These are phyloP conservation scores for Corythornis leucogaster DNA, from an alignment of 2,797 vertebrate genomes.

Conservation along the genomic window DNA sequence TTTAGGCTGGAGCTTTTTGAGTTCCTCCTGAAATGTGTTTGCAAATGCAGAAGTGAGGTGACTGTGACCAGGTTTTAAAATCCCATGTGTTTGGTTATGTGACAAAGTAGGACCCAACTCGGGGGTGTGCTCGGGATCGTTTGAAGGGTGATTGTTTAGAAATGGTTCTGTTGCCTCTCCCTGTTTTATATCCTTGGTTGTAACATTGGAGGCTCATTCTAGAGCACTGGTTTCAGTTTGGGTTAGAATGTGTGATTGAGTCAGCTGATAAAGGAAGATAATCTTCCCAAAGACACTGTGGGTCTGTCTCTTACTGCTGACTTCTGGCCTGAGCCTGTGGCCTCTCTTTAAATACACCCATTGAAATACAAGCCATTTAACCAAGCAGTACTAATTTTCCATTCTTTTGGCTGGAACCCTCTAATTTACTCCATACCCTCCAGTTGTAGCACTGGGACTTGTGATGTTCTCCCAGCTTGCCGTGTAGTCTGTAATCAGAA, in stretches of 20 bases:
- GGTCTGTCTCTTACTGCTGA: background rate
- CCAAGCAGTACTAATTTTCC: background rate
- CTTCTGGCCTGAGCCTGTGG: background rate
- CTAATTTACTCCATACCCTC: background rate
- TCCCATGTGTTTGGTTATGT: fast-evolving
- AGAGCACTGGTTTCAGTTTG: background rate
- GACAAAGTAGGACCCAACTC: background rate
- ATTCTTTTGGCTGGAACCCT: background rate
- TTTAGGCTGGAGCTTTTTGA: background rate
- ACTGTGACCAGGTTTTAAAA: background rate
- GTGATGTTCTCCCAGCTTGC: background rate
- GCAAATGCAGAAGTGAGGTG: background rate
- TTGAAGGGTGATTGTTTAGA: too few relatives aligned
- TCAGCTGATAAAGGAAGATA: background rate
- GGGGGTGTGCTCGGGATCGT: background rate
- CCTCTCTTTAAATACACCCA: background rate
- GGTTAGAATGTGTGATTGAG: background rate
- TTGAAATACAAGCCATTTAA: background rate
- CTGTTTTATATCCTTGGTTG: background rate
- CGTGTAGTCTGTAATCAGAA: background rate
- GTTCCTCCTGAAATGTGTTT: background rate
- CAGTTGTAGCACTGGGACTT: background rate
- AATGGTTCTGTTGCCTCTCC: background rate
- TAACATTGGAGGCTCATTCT: background rate
- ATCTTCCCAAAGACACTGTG: background rate